phyloP scores from a whole-genome alignment of 2,888 invertebrate genomes.

The Hypolimnas misippus region DNA sequence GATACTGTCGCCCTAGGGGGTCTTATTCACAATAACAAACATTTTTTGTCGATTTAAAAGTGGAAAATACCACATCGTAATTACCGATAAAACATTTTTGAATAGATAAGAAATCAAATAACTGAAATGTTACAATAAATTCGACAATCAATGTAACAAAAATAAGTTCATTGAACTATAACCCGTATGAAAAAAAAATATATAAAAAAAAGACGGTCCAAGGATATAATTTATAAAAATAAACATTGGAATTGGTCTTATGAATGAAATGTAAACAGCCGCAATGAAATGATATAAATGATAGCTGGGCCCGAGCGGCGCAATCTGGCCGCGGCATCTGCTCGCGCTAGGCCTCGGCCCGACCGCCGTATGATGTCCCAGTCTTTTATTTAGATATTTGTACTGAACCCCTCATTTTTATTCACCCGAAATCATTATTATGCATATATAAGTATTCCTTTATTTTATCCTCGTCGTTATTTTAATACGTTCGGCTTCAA shows the following conservation, averaged over 20 bases:
- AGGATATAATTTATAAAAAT: constrained; percentile 28
- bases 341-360: constrained; percentile 48
- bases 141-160: not conserved
- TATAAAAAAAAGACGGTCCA: not conserved
- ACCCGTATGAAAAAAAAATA: not conserved
- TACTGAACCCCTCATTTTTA: constrained; percentile 78
- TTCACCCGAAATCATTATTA: constrained; percentile 77
- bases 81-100: not conserved
- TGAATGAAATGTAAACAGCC: constrained; percentile 78
- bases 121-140: not conserved
- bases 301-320: constrained; percentile 61
- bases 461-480: constrained; percentile 80
- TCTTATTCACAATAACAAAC: not conserved
- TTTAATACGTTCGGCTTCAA: constrained; percentile 70
- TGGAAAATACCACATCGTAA: not conserved
- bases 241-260: constrained; percentile 43
- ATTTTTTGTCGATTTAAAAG: not conserved
- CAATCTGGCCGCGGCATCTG: constrained; percentile 78
- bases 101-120: not conserved
- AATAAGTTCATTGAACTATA: not conserved
- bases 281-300: constrained; percentile 81
- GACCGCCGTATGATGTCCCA: constrained; percentile 68
- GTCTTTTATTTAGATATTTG: constrained; percentile 80
- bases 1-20: not conserved
- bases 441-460: constrained; percentile 78